Evolutionary conservation across 2,888 invertebrate species (phyloP), one percentile per base, ranked within the genome.

Genomic region (Eupithecia inturbata): DNA sequence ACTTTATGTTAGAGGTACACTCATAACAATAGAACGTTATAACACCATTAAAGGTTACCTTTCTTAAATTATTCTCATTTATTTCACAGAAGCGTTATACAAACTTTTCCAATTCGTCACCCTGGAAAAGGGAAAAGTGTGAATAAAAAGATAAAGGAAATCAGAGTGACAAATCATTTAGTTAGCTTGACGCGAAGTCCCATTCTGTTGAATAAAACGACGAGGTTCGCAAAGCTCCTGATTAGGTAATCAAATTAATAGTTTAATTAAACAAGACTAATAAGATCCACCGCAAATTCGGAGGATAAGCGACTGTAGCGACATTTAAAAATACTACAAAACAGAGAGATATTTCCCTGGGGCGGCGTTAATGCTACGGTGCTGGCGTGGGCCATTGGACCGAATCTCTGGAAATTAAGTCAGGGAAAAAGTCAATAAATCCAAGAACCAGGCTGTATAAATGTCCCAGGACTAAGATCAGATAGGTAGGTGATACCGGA

Each of bases 341-440:
- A 89, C 85, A 90, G 88, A 90, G 88, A 86, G 90, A 89, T 92
- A 93, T 93, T 93, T 93, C 93, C 93, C 93, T 80, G 76, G 92
- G 90, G 93, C 83, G 82, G 88, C 92, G 88, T 93, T 92, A 92
- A 92, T 90, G 92, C 92, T 91, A 91, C 92, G 91, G 89, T 91
- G 87, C 89, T 87, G 83, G 92, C 89, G 87, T 89, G 87, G 88
- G 90, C 92, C 90, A 91, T 92, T 93, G 90, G 92, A 92, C 92
- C 91, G 92, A 92, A 93, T 93, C 93, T 93, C 90, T 90, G 89
- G 90, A 92, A 93, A 93, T 93, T 92, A 93, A 92, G 89, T 88
- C 90, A 88, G 84, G 49, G 87, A 91, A 92, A 92, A 93, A 92
- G 92, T 92, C 92, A 91, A 93, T 92, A 93, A 93, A 92, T 92